Base-by-base conservation (phyloP, 2,888 invertebrate species). In the Agrotis puta region DNA sequence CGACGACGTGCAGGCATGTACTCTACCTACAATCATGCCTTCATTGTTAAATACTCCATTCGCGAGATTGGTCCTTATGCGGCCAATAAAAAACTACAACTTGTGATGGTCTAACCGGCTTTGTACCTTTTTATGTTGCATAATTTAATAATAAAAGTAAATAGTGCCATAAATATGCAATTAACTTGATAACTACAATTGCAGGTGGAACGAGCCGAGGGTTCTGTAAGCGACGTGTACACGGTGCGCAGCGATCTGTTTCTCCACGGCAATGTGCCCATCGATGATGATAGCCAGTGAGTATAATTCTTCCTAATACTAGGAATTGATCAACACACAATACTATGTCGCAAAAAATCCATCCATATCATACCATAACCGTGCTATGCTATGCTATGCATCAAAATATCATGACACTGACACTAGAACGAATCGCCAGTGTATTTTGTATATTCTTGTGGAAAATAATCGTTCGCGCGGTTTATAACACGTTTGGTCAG, bases 271-370 rank as follows among this genome's bases (percentile, higher is more conserved):
- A 95, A 95, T 69, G 89, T 93, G 50, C 88, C 93, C 64, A 92
- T 92, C 61, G 94, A 93, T 64, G 96, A 96, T 57, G 95, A 96
- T 69, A 96, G 94, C 90, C 93, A 94, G 96, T 95, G 66, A 94
- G 94, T 93, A 64, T n/a, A 48, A n/a, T n/a, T 6, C 33, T 39
- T 39, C 53, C 14, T 53, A 39, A 20, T 33, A 14, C 24, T n/a
- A 47, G 6, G 2, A n/a, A 45, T 47, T 53, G 47, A 3, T 27
- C 13, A 18, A 27, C n/a, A n/a, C 27, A 27, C 27, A 27, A 27
- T 27, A 27, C 3, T 5, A 33, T 7, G 9, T 7, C 33, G 33
- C 33, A 33, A 33, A 33, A 33, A 33, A 33, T 7, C 7, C 7
- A 7, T 33, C 33, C 33, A 33, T 33, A 33, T 33, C 33, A n/a